Evolutionary conservation across 1,140 invertebrate genomes (phyloP).

Genomic region (Sycophaga agraensis): DNA sequence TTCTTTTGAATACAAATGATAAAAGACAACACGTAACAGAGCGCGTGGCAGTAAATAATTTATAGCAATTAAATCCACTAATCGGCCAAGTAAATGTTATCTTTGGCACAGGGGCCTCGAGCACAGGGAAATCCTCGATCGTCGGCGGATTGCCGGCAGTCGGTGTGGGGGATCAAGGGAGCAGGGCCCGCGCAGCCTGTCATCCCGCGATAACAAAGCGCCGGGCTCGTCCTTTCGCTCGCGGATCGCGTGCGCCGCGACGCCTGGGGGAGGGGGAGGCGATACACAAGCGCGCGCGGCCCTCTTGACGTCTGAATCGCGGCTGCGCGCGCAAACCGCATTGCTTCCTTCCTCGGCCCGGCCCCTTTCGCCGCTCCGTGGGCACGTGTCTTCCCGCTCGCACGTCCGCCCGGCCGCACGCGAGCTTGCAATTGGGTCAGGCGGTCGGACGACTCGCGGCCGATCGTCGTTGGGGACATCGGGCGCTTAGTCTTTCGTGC

Average conservation of each 20-base stretch:
- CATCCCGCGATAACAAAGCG: constrained; percentile 34
- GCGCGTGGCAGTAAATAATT: too few relatives aligned
- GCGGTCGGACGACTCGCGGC: too few relatives aligned
- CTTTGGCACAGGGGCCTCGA: neutral
- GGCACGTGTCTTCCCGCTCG: neutral
- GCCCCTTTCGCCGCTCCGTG: neutral
- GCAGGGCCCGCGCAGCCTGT: constrained; percentile 25
- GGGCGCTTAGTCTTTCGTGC: too few relatives aligned
- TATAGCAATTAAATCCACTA: neutral
- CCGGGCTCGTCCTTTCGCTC: neutral
- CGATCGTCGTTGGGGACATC: too few relatives aligned
- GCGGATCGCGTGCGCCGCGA: neutral
- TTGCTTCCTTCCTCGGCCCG: neutral
- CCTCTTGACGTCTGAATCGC: neutral
- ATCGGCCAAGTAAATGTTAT: neutral
- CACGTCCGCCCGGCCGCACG: neutral
- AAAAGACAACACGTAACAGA: too few relatives aligned
- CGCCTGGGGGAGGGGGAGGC: neutral
- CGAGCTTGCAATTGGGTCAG: neutral
- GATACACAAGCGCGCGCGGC: neutral
- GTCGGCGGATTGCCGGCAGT: neutral
- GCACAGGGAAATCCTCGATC: neutral
- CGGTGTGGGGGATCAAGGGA: neutral
- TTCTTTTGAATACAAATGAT: too few relatives aligned
- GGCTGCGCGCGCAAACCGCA: neutral